phyloP scores from a whole-genome alignment of 1,140 invertebrate species.

The Eupeodes corollae region DNA sequence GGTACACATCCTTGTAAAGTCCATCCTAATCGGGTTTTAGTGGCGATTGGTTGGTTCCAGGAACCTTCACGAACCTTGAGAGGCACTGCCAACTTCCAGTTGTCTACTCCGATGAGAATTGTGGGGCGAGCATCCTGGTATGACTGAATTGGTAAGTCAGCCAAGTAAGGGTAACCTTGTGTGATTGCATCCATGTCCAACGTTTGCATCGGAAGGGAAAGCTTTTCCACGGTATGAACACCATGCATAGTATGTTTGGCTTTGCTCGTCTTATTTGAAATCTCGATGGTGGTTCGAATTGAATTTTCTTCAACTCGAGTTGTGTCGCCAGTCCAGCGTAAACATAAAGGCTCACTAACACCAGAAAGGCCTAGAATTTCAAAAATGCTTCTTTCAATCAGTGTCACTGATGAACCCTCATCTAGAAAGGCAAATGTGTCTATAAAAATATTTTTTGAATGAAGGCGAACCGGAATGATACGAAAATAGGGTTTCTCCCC shows the following conservation, averaged over 20 bases:
- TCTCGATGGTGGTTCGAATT: not conserved
- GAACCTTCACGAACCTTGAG: not conserved
- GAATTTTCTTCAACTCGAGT: not conserved
- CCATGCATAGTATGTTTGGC: not conserved
- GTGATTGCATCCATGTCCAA: not conserved
- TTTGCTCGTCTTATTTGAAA: not conserved
- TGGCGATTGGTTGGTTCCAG: not conserved
- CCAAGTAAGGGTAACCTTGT: not conserved
- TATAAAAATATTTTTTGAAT: conserved; percentile 1
- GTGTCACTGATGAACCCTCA: not conserved
- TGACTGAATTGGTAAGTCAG: not conserved
- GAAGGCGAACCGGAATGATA: not conserved
- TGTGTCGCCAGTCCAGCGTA: not conserved
- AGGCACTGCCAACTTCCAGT: not conserved
- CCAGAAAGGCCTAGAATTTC: not conserved
- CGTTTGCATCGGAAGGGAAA: not conserved
- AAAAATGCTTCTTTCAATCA: not conserved
- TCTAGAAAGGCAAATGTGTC: conserved; percentile 2
- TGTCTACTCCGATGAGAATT: not conserved
- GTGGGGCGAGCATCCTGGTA: not conserved
- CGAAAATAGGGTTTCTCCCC: not conserved
- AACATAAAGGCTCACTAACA: not conserved
- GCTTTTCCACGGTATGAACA: not conserved
- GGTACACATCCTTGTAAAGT: not conserved
- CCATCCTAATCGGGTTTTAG: not conserved